Evolutionary conservation across 2,888 invertebrate genomes (phyloP).

Genomic region (Cheilosia scutellata): DNA sequence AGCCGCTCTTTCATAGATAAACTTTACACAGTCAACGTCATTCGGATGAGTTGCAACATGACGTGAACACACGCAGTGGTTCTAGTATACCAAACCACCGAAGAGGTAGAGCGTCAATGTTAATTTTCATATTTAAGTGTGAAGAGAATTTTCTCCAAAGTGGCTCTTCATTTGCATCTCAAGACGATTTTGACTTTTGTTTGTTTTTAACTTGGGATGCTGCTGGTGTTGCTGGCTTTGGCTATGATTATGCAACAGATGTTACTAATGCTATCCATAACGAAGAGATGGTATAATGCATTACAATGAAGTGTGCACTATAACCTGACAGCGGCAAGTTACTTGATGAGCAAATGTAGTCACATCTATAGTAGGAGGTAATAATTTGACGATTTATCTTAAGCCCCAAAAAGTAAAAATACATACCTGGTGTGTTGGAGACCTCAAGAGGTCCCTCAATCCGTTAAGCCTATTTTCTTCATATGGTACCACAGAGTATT

Average conservation of each 20-base stretch:
- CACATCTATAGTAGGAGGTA: too few relatives aligned
- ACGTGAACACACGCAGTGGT: constrained; percentile 41
- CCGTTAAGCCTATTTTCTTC: too few relatives aligned
- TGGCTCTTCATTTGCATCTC: constrained; percentile 38
- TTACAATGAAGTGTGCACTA: not conserved
- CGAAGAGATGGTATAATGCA: not conserved
- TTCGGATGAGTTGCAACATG: constrained; percentile 28
- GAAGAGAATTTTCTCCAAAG: constrained; percentile 52
- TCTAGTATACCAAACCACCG: not conserved
- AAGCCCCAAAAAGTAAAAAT: too few relatives aligned
- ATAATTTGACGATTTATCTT: too few relatives aligned
- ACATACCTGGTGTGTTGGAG: too few relatives aligned
- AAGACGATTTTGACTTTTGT: constrained; percentile 16
- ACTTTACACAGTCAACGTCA: constrained; percentile 35
- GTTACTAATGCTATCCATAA: not conserved
- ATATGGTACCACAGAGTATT: too few relatives aligned
- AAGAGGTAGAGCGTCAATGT: constrained; percentile 36
- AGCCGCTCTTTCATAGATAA: constrained; percentile 40
- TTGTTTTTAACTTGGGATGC: constrained; percentile 1
- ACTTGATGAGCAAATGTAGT: not conserved
- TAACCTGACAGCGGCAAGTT: not conserved
- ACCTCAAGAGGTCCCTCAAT: too few relatives aligned
- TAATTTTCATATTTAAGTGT: constrained; percentile 74
- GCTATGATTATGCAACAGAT: not conserved
- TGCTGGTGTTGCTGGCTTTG: not conserved